A percentile compares a stretch with the other conserved stretches of the same genome.
Evolutionary conservation across 2,888 invertebrate species (phyloP).

Genomic region (Sturmia bella): DNA sequence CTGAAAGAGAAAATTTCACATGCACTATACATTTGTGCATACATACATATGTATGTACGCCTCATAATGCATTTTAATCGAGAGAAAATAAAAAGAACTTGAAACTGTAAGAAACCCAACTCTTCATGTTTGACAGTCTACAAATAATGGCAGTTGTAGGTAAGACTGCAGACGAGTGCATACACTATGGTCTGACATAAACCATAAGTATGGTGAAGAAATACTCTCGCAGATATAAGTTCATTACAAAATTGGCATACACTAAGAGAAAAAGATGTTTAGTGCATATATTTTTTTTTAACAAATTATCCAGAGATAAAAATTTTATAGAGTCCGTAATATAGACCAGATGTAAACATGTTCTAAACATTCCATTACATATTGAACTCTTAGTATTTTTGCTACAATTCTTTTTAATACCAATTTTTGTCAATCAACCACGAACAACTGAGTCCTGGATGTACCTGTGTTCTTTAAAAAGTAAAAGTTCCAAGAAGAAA

Average conservation of each 20-base stretch:
- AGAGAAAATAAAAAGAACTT: conserved; percentile 29
- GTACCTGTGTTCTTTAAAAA: too few species aligned
- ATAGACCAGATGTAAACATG: too few species aligned
- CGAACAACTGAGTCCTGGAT: too few species aligned
- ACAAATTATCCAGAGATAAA: too few species aligned
- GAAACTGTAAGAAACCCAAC: conserved; percentile 14
- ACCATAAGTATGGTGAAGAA: conserved; percentile 53
- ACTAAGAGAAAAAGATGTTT: conserved; percentile 17
- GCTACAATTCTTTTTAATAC: too few species aligned
- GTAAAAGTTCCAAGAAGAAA: too few species aligned
- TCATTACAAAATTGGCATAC: conserved; percentile 37
- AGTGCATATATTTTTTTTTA: too few species aligned
- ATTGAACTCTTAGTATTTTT: too few species aligned
- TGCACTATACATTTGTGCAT: background rate
- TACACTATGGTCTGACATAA: conserved; percentile 48
- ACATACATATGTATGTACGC: too few species aligned
- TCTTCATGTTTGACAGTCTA: conserved; percentile 52
- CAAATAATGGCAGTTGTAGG: conserved; percentile 45
- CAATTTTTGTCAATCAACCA: too few species aligned
- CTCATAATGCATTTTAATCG: background rate
- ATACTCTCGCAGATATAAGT: conserved; percentile 50
- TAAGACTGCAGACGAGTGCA: conserved; percentile 3
- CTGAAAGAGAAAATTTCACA: conserved; percentile 48
- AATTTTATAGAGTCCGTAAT: too few species aligned
- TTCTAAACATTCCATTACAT: too few species aligned